Conservation (phyloP, 2,113 vertebrate species). For the Pelecanus crispus region DNA sequence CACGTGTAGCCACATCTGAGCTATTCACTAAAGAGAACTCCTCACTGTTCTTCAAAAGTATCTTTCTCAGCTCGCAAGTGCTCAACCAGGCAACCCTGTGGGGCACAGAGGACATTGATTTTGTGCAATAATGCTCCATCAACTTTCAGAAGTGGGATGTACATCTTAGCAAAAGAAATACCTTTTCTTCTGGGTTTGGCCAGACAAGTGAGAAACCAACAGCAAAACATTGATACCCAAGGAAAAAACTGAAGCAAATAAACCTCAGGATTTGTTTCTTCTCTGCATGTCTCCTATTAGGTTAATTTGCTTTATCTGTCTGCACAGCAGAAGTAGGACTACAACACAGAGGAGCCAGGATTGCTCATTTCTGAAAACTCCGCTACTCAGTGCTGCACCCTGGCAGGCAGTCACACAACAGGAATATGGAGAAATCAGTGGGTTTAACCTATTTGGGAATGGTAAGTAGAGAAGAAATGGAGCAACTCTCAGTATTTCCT, state of each 20-base stretch:
- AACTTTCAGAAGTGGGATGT: background rate
- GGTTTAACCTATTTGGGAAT: background rate
- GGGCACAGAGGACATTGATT: background rate
- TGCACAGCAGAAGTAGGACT: background rate
- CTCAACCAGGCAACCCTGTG: background rate
- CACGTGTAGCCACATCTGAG: background rate
- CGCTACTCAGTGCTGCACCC: background rate
- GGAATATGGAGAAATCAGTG: background rate
- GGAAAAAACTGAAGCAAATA: background rate
- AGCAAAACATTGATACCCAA: background rate
- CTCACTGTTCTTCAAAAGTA: background rate
- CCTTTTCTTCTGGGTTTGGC: background rate
- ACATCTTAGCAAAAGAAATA: background rate
- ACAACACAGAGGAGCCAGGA: background rate
- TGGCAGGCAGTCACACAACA: background rate
- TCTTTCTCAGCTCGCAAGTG: background rate
- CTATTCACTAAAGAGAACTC: background rate
- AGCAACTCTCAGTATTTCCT: background rate
- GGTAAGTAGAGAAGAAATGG: background rate
- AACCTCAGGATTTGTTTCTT: background rate
- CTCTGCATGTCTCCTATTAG: background rate
- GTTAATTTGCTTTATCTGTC: background rate
- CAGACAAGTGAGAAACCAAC: background rate
- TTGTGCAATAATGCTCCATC: background rate
- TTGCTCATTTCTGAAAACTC: background rate